Percentiles rank a stretch among this genome's conserved stretches.
These are phyloP conservation scores for Oncorhynchus gorbuscha DNA, from an alignment of 2,113 vertebrate genomes.

Conservation along the genomic window DNA sequence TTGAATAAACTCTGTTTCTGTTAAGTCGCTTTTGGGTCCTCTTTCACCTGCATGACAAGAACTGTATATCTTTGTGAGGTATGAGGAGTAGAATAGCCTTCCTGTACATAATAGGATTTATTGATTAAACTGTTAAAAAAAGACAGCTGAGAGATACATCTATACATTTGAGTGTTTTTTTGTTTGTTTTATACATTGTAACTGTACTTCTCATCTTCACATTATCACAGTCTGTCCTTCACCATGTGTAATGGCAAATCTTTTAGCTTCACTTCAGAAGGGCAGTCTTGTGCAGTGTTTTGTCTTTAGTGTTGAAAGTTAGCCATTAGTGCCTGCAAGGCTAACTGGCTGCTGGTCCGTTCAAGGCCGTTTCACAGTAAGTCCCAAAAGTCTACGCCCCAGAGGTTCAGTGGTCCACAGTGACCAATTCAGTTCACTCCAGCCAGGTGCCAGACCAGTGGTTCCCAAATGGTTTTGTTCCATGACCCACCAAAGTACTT, in stretches of 20 bases:
- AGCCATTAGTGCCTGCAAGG: conserved; percentile 56
- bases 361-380: conserved; percentile 32
- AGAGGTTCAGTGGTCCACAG: conserved; percentile 56
- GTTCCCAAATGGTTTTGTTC: conserved; percentile 48
- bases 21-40: no score
- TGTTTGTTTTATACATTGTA: conserved; percentile 68
- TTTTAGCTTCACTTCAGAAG: conserved; percentile 60
- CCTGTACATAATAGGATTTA: conserved; percentile 67
- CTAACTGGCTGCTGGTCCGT: conserved; percentile 64
- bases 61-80: conserved; percentile 68
- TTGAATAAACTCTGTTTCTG: no score
- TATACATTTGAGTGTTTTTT: conserved; percentile 58
- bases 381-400: conserved; percentile 58
- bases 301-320: conserved; percentile 61
- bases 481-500: conserved; percentile 26
- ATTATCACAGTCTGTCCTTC: conserved; percentile 39
- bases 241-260: conserved; percentile 63
- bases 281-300: conserved; percentile 61
- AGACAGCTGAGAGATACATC: conserved; percentile 63
- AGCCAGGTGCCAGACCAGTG: conserved; percentile 64
- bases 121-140: conserved; percentile 68
- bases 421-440: conserved; percentile 54
- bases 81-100: conserved; percentile 70
- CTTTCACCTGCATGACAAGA: no score
- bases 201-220: conserved; percentile 64